Base-by-base conservation (phyloP, 2,113 vertebrate genomes). In the Gymnogyps californianus region DNA sequence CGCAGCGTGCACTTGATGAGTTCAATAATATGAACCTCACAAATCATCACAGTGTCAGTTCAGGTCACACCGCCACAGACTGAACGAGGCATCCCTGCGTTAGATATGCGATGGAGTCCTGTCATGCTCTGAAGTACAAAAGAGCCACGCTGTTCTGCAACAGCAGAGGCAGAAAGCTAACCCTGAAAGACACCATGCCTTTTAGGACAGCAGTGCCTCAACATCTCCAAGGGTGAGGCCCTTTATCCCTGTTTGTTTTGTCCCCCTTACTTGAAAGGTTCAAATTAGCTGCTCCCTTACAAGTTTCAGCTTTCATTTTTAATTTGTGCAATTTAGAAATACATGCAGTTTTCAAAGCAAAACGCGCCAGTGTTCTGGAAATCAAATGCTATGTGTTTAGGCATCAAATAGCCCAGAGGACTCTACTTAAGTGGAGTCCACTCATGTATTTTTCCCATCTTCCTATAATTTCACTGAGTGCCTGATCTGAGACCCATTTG, bases 81-180 rank as follows among this genome's bases (percentile, higher is more conserved):
- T 52, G 66, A 84, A 54, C 0, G 0, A 75, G 36, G 42, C 2
- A 0, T 67, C 55, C 52, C 52, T 7, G 10, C 0, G 0, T 9
- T 49, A 54, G 36, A 42, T 6, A 49, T 1, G 3, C 0, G 0
- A 20, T 34, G 12, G 38, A 72, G 61, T 81, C 36, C 51, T 4
- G 0, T 57, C 69, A 42, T 3, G 2, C n/a, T 89, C 66, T 72
- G 46, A 77, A n/a, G 32, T 72, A n/a, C 29, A 40, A 10, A 85
- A 80, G 22, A 64, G 31, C 44, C 57, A 65, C 0, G 6, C 80
- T 88, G 31, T 42, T 90, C 54, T 69, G 54, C 58, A 51, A 17
- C 42, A 47, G 26, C 2, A 11, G 13, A 55, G 38, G 55, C 55
- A 78, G 64, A 86, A 86, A 83, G 36, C 42, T 83, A 78, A 18